Conservation (phyloP, 1,140 invertebrate species). For the Halictus rubicundus region DNA sequence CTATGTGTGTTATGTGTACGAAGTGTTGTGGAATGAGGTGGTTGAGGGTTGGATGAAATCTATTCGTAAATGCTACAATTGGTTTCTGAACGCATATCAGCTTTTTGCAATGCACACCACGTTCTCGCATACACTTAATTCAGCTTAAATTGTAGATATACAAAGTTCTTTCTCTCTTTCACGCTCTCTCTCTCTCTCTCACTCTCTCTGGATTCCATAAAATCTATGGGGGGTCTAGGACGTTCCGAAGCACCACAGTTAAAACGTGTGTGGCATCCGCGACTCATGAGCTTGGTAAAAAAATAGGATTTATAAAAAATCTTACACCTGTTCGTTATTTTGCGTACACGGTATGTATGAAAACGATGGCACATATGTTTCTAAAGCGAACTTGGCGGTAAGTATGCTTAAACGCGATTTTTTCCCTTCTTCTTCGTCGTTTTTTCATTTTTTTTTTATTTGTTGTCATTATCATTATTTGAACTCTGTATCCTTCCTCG, state of each 20-base stretch:
- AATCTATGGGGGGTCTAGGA: constrained; percentile 44
- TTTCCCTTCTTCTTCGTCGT: constrained; percentile 33
- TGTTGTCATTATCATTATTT: constrained; percentile 27
- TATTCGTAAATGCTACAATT: constrained; percentile 24
- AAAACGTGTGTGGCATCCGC: constrained; percentile 32
- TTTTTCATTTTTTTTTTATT: too few species aligned
- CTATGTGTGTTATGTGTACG: neutral
- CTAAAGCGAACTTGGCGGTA: constrained; percentile 59
- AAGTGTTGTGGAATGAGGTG: neutral
- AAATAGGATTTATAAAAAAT: constrained; percentile 65
- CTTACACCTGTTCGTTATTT: constrained; percentile 51
- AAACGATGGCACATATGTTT: constrained; percentile 66
- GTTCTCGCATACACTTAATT: constrained; percentile 37
- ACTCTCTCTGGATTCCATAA: constrained; percentile 28
- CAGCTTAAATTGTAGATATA: constrained; percentile 44
- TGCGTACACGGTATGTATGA: constrained; percentile 51
- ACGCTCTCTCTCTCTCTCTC: too few species aligned
- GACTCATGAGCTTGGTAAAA: constrained; percentile 49
- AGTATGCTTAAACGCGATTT: constrained; percentile 53
- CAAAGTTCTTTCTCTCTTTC: constrained; percentile 26
- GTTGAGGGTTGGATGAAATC: neutral
- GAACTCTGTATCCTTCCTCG: constrained; percentile 50
- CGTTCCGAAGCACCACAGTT: constrained; percentile 49
- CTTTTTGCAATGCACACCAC: constrained; percentile 30
- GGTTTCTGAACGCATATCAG: neutral